Percentiles rank a stretch among this genome's conserved stretches.
phyloP scores from a whole-genome alignment of 2,797 vertebrate genomes.

The Sciaenops ocellatus region DNA sequence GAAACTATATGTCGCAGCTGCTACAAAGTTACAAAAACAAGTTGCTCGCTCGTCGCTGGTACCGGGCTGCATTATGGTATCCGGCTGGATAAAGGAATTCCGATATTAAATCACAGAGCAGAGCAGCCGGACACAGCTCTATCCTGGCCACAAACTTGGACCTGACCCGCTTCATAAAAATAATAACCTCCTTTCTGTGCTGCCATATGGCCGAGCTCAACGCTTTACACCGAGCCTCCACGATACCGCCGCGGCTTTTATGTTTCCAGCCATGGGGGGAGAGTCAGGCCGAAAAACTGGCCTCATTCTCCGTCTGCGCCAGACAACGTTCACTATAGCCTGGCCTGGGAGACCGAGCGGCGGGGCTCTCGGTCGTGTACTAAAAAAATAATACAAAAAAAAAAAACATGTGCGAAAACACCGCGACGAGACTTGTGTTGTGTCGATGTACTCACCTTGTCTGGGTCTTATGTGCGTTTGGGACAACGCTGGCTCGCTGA shows the following conservation, averaged over 20 bases:
- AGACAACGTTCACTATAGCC: slow-evolving; percentile 70
- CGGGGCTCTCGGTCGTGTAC: slow-evolving; percentile 40
- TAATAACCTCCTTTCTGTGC: slow-evolving; percentile 29
- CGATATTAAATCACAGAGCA: slow-evolving; percentile 53
- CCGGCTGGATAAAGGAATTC: slow-evolving; percentile 64
- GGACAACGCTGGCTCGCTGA: not conserved
- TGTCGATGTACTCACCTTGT: slow-evolving; percentile 71
- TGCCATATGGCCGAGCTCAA: slow-evolving; percentile 14
- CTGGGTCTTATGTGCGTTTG: not conserved
- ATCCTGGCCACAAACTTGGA: slow-evolving; percentile 63
- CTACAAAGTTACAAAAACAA: slow-evolving; percentile 80
- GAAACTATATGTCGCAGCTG: slow-evolving; percentile 14
- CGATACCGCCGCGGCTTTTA: slow-evolving; percentile 57
- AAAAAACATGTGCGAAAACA: slow-evolving; percentile 55
- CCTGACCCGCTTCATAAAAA: slow-evolving; percentile 28
- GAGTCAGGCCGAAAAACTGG: slow-evolving; percentile 77
- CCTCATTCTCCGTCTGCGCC: slow-evolving; percentile 78
- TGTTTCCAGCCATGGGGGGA: slow-evolving; percentile 44
- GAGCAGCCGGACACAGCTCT: slow-evolving; percentile 54
- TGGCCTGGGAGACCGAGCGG: slow-evolving; percentile 71
- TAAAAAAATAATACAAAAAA: not conserved
- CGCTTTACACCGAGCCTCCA: slow-evolving; percentile 52
- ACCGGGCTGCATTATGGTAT: slow-evolving; percentile 47
- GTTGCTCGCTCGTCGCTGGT: slow-evolving; percentile 51
- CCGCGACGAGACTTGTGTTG: slow-evolving; percentile 30